Evolutionary conservation across 1,140 invertebrate species (phyloP).

Genomic region (Acyrthosiphon pisum): DNA sequence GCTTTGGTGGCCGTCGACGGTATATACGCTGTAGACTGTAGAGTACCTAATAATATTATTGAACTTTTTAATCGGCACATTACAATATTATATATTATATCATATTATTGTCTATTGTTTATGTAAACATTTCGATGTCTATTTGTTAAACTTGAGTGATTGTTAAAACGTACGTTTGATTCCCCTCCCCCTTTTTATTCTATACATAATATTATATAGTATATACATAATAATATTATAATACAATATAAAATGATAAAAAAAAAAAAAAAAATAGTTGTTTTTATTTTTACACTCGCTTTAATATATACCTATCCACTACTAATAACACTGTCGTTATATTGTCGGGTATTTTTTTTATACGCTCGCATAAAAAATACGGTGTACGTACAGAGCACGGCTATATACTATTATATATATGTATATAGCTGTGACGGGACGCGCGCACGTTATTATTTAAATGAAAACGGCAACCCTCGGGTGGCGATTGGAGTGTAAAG

Average conservation of each 20-base stretch:
- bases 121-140: conserved; percentile 20
- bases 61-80: conserved; percentile 1
- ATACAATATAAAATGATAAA: not conserved
- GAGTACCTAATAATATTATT: conserved; percentile 8
- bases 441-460: conserved; percentile 22
- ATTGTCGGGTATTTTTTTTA: not conserved
- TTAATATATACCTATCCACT: no score
- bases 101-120: not conserved
- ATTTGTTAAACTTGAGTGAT: conserved; percentile 37
- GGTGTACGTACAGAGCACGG: not conserved
- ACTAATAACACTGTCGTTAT: not conserved
- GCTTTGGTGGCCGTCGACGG: not conserved
- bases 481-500: conserved; percentile 13
- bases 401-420: not conserved
- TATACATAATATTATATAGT: not conserved
- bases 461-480: conserved; percentile 44
- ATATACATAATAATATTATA: not conserved
- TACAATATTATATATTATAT: conserved; percentile 20
- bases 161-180: conserved; percentile 24
- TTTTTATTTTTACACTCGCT: not conserved
- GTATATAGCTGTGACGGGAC: not conserved
- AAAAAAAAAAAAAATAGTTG: not conserved
- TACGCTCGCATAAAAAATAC: not conserved
- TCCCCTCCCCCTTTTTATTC: not conserved
- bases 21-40: not conserved